Conservation (phyloP, 1,140 invertebrate genomes). For the Saccostrea glomerata region DNA sequence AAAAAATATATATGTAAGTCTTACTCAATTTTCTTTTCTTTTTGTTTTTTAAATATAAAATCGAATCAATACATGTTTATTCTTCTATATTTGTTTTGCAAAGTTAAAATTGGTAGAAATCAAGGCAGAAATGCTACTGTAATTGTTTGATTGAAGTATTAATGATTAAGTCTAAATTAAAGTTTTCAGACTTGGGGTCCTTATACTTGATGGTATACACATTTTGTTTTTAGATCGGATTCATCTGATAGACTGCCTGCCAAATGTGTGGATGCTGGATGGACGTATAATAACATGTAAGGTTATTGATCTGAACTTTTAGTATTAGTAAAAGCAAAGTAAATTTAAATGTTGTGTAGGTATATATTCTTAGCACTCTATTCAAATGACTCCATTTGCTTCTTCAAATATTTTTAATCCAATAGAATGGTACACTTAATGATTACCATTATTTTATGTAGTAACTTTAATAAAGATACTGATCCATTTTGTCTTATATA, state of each 20-base stretch:
- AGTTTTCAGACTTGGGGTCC: too few relatives aligned
- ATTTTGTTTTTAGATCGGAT: constrained; percentile 75
- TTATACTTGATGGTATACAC: too few relatives aligned
- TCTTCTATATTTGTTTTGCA: too few relatives aligned
- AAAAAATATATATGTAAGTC: too few relatives aligned
- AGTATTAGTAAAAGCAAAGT: neutral
- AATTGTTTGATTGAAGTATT: too few relatives aligned
- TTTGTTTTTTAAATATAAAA: too few relatives aligned
- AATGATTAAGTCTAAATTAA: too few relatives aligned
- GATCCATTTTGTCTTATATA: neutral
- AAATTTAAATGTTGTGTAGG: neutral
- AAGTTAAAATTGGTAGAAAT: too few relatives aligned
- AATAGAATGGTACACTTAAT: neutral
- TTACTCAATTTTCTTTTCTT: too few relatives aligned
- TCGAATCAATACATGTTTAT: too few relatives aligned
- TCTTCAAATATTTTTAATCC: neutral
- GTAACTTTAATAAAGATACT: neutral
- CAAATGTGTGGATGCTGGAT: constrained; percentile 78
- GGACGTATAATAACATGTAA: constrained; percentile 77
- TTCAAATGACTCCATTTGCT: neutral
- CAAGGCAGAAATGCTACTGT: too few relatives aligned
- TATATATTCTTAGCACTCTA: too few relatives aligned
- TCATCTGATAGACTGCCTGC: constrained; percentile 78
- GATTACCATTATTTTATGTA: neutral
- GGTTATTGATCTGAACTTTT: constrained; percentile 26